A percentile compares a stretch with the other conserved stretches of the same genome.
These are phyloP conservation scores for Caenorhabditis brenneri DNA, from an alignment of 1,140 invertebrate genomes.

Conservation along the genomic window DNA sequence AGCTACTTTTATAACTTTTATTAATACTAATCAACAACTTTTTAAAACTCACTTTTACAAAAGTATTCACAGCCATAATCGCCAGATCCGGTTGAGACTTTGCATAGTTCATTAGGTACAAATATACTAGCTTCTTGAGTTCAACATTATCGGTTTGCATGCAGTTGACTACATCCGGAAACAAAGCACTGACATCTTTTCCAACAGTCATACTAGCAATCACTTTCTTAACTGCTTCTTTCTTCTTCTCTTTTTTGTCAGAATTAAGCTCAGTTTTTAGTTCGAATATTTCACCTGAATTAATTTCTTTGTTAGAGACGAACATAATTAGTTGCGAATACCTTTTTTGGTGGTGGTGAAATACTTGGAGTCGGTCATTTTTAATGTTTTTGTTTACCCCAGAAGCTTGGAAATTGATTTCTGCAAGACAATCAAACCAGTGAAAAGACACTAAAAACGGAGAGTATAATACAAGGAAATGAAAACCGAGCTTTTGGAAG, in stretches of 20 bases:
- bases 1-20: too few species aligned
- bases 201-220: conserved; percentile 99
- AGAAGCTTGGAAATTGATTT: not conserved
- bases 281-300: conserved; percentile 90
- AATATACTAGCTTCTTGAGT: conserved; percentile 96
- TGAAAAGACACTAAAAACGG: not conserved
- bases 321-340: conserved; percentile 55
- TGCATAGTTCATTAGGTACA: conserved; percentile 99
- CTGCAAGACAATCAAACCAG: not conserved
- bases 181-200: conserved; percentile 82
- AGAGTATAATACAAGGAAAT: not conserved
- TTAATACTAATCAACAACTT: too few species aligned
- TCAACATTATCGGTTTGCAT: conserved; percentile 99
- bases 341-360: conserved; percentile 99
- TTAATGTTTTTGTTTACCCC: not conserved
- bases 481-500: not conserved
- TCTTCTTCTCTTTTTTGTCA: conserved; percentile 99
- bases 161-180: conserved; percentile 99
- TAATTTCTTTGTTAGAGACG: too few species aligned
- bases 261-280: conserved; percentile 97
- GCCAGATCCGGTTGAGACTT: conserved; percentile 99
- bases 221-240: conserved; percentile 99
- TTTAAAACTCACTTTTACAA: conserved; percentile 87
- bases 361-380: conserved; percentile 99
- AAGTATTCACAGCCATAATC: conserved; percentile 99